Evolutionary conservation across 2,888 invertebrate genomes (phyloP), one percentile per base, ranked within the genome.

Genomic region (Esperia sulphurella): DNA sequence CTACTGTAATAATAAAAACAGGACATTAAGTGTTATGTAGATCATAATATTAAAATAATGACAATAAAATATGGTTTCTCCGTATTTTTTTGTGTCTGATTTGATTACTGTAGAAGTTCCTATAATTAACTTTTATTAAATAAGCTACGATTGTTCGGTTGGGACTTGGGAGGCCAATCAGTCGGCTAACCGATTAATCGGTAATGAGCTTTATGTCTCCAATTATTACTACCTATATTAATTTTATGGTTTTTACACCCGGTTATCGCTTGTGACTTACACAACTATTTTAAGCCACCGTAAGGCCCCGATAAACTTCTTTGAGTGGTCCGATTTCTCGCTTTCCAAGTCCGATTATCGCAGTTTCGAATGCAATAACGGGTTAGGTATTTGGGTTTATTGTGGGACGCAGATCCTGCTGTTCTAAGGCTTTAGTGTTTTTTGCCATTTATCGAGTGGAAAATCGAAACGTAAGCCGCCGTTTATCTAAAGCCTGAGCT

Each of bases 291-390:
- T 55, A 55, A 59, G 51, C 55, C 49, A 39, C 47, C 50, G 44
- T 44, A 53, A 59, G 53, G 56, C 51, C 42, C 42, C 53, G 58
- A 59, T 62, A 61, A 62, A 64, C 57, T 66, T 61, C 52, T 49
- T 49, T 42, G 53, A 58, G 53, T 59, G 57, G 52, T 53, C 59
- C 55, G 61, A 67, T 63, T 65, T 59, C 62, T 53, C 57, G 54
- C 56, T 57, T 51, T 40, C 46, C 49, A 43, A 50, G 43, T 51
- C 46, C 52, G 53, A 54, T 58, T 59, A 62, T 61, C 48, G 49
- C 49, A 56, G 54, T 60, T 61, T 51, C 56, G 51, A 48, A 56
- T 57, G 52, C 53, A 55, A 60, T 57, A 58, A 54, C 53, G 53
- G 55, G 48, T 46, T 13, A 45, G 33, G 40, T 44, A 41, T 41